Evolutionary conservation across 30 jellyfish, hydroid and myxozoan genomes (phyloP).

Genomic region (Nemopilema nomurai): DNA sequence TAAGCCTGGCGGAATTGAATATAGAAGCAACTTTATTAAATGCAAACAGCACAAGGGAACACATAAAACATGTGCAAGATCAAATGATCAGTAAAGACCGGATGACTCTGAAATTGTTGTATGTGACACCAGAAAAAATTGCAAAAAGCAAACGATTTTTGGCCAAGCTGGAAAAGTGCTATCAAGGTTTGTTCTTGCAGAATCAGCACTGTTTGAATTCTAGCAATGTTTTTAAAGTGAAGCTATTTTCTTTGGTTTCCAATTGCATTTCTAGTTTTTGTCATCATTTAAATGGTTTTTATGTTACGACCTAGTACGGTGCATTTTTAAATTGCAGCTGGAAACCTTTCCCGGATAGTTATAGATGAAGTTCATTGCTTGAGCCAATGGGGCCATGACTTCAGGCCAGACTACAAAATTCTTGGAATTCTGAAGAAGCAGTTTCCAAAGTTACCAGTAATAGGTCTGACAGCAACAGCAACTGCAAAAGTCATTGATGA

Average conservation of each 20-base stretch:
- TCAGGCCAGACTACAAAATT: constrained; percentile 83
- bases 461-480: constrained; percentile 98
- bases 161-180: constrained; percentile 83
- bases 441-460: constrained; percentile 80
- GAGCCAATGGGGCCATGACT: constrained; percentile 97
- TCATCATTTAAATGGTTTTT: not conserved
- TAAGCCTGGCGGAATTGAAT: constrained; percentile 35
- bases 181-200: constrained; percentile 49
- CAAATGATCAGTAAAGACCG: constrained; percentile 58
- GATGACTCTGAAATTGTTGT: constrained; percentile 55
- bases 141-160: constrained; percentile 89
- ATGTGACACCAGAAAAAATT: constrained; percentile 89
- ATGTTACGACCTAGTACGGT: not conserved
- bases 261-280: too few relatives aligned
- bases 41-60: constrained; percentile 57
- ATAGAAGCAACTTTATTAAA: constrained; percentile 66
- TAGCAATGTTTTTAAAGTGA: too few relatives aligned
- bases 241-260: too few relatives aligned
- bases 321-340: constrained; percentile 41
- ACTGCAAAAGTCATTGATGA: constrained; percentile 65
- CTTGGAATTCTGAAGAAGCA: constrained; percentile 80
- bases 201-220: too few relatives aligned
- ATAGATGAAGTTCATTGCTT: constrained; percentile 96
- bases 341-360: constrained; percentile 68
- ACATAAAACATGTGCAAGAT: constrained; percentile 34